These are phyloP conservation scores for Pharmacophagus antenor DNA, from an alignment of 2,888 invertebrate species.

Conservation along the genomic window DNA sequence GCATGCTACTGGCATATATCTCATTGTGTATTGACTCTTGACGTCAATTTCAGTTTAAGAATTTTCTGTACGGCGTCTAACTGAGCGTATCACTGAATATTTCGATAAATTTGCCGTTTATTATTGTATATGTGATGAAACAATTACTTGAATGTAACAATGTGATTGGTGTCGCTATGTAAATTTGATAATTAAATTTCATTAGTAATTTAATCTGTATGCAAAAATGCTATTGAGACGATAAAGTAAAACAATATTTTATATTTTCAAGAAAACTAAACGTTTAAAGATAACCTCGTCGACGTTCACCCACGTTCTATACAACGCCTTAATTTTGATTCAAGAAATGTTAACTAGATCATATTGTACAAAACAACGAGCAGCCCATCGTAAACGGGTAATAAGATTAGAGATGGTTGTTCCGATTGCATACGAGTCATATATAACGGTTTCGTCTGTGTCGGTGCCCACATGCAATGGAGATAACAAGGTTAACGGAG, in stretches of 20 bases:
- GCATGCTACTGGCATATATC: no score
- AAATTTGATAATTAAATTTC: no score
- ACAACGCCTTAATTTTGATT: conserved; percentile 35
- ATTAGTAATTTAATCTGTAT: no score
- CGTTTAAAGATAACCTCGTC: not conserved
- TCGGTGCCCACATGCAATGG: conserved; percentile 42
- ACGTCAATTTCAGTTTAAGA: no score
- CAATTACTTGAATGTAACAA: no score
- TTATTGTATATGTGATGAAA: no score
- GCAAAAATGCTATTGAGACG: not conserved
- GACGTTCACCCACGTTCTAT: not conserved
- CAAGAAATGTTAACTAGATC: conserved; percentile 33
- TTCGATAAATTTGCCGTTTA: no score
- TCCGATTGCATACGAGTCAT: conserved; percentile 51
- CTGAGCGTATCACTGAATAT: no score
- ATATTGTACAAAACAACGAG: conserved; percentile 26
- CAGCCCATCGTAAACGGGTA: conserved; percentile 27
- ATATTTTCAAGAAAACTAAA: not conserved
- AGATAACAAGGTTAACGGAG: conserved; percentile 70
- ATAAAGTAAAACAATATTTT: not conserved
- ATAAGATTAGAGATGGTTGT: conserved; percentile 38
- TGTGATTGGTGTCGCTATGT: no score
- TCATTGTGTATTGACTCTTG: no score
- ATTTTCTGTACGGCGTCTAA: no score
- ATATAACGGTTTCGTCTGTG: conserved; percentile 56